Evolutionary conservation across 2,797 vertebrate genomes (phyloP).

Genomic region (Miichthys miiuy): DNA sequence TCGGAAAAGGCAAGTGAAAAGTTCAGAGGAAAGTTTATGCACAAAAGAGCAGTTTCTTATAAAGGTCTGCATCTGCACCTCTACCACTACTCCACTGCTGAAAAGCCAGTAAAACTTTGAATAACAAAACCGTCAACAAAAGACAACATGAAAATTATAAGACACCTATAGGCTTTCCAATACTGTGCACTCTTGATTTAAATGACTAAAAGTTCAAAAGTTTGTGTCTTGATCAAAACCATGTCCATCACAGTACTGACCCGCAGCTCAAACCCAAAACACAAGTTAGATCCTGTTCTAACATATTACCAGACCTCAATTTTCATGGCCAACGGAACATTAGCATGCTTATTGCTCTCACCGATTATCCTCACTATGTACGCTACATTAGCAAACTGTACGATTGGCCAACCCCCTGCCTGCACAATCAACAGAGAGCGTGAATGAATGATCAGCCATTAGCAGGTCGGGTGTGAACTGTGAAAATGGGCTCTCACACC

Average conservation of each 20-base stretch:
- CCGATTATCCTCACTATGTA: slow-evolving; percentile 82
- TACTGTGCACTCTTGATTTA: neutral
- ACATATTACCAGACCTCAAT: slow-evolving; percentile 73
- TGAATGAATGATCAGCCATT: slow-evolving; percentile 87
- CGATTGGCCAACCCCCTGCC: slow-evolving; percentile 83
- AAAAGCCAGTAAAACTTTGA: slow-evolving; percentile 1
- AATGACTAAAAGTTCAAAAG: slow-evolving; percentile 13
- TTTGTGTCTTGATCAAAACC: slow-evolving; percentile 9
- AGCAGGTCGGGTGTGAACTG: slow-evolving; percentile 86
- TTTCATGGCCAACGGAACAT: slow-evolving; percentile 82
- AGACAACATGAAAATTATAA: neutral
- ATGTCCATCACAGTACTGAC: slow-evolving; percentile 37
- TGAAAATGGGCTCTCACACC: slow-evolving; percentile 87
- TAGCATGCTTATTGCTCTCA: slow-evolving; percentile 81
- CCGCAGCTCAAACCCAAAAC: slow-evolving; percentile 28
- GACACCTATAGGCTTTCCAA: neutral
- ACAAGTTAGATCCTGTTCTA: slow-evolving; percentile 48
- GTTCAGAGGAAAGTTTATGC: neutral
- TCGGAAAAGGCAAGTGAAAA: neutral
- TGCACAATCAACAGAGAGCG: slow-evolving; percentile 85
- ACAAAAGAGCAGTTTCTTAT: neutral
- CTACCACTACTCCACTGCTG: neutral
- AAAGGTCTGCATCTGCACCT: neutral
- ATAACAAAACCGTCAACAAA: neutral
- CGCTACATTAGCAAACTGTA: slow-evolving; percentile 83